Conservation (phyloP, 2,888 invertebrate genomes). For the Philaethria dido region DNA sequence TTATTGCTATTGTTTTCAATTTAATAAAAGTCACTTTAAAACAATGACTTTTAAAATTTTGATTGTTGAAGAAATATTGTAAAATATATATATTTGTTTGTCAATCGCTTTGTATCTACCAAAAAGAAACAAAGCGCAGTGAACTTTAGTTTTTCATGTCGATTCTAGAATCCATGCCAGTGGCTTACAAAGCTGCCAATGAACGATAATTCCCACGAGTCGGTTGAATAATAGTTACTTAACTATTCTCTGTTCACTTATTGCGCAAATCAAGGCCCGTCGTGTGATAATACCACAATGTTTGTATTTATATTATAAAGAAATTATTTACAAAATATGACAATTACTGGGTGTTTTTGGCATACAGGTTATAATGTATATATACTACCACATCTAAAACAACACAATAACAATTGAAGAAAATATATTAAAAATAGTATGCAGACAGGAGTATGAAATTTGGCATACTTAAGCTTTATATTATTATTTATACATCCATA, state of each 20-base stretch:
- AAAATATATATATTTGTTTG: too few species aligned
- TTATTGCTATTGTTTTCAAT: too few species aligned
- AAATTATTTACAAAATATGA: conserved; percentile 22
- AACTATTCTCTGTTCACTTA: conserved; percentile 63
- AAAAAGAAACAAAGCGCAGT: conserved; percentile 20
- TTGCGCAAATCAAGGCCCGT: conserved; percentile 73
- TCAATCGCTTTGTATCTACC: background rate
- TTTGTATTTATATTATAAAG: conserved; percentile 30
- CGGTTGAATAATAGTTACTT: conserved; percentile 76
- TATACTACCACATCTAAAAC: too few species aligned
- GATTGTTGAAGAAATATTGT: too few species aligned
- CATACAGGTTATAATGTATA: background rate
- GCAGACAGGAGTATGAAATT: too few species aligned
- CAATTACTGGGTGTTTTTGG: background rate
- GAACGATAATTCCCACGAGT: conserved; percentile 69
- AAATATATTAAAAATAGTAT: too few species aligned
- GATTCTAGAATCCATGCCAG: conserved; percentile 35
- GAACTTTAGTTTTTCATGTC: conserved; percentile 38
- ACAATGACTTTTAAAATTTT: too few species aligned
- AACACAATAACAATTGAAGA: too few species aligned
- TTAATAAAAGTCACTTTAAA: too few species aligned
- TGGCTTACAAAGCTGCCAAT: conserved; percentile 37
- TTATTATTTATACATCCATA: too few species aligned
- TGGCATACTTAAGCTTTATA: too few species aligned
- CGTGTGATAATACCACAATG: conserved; percentile 49